Conservation (phyloP, 2,888 invertebrate species). For the Macrosiphum euphorbiae region DNA sequence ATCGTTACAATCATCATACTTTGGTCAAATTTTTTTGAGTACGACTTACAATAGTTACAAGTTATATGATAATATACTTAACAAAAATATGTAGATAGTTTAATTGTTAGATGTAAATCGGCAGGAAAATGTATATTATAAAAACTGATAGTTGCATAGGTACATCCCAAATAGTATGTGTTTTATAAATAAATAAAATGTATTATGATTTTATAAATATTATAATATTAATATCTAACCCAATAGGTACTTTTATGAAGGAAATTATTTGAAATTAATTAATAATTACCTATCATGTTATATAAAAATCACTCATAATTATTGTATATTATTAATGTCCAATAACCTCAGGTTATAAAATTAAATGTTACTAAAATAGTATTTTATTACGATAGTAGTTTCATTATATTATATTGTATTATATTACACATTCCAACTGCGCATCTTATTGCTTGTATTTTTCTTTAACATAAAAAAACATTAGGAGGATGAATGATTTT, state of each 20-base stretch:
- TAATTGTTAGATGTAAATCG: not conserved
- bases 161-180: not conserved
- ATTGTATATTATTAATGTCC: not conserved
- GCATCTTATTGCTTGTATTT: not conserved
- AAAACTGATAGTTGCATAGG: not conserved
- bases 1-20: not conserved
- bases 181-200: not conserved
- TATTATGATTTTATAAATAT: not conserved
- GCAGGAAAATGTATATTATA: not conserved
- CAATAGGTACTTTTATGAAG: not conserved
- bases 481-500: constrained; percentile 26
- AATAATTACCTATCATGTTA: not conserved
- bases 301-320: not conserved
- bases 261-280: not conserved
- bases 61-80: not conserved
- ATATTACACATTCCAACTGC: constrained; percentile 25
- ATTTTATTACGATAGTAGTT: not conserved
- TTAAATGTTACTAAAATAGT: not conserved
- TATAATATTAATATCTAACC: not conserved
- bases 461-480: constrained; percentile 3
- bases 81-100: not conserved
- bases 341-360: not conserved
- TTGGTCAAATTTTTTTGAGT: not conserved
- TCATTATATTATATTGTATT: constrained; percentile 13
- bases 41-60: not conserved